Percentiles rank a stretch among this genome's conserved stretches.
Conservation (phyloP, 2,113 vertebrate species). For the Eupsittula cactorum region DNA sequence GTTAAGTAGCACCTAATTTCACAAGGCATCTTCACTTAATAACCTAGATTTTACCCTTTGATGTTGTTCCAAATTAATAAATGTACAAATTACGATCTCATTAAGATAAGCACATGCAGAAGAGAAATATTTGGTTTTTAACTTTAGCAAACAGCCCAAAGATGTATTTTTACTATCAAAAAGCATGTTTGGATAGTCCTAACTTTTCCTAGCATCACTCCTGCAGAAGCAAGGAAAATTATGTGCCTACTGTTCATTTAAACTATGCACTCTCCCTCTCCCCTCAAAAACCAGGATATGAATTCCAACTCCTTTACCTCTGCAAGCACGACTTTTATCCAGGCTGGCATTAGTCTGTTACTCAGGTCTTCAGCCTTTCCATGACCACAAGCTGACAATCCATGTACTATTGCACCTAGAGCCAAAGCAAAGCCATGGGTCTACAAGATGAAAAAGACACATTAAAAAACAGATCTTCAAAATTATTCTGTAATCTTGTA, state of each 20-base stretch:
- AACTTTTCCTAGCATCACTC: neutral
- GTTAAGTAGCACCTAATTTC: neutral
- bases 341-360: constrained; percentile 84
- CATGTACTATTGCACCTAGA: constrained; percentile 85
- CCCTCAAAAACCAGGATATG: neutral
- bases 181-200: neutral
- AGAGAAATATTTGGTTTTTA: neutral
- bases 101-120: neutral
- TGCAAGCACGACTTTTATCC: constrained; percentile 87
- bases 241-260: neutral
- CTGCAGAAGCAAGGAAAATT: neutral
- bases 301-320: constrained; percentile 77
- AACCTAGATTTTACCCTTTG: neutral
- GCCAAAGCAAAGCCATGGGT: constrained; percentile 92
- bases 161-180: neutral
- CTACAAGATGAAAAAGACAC: constrained; percentile 68
- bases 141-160: neutral
- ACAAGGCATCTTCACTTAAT: neutral
- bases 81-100: neutral
- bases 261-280: accelerated
- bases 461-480: neutral
- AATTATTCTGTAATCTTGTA: neutral
- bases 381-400: constrained; percentile 87
- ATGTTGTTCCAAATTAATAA: neutral
- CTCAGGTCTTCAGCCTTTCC: constrained; percentile 90